Base-by-base conservation (phyloP, 2,888 invertebrate genomes). In the Eilema depressum region DNA sequence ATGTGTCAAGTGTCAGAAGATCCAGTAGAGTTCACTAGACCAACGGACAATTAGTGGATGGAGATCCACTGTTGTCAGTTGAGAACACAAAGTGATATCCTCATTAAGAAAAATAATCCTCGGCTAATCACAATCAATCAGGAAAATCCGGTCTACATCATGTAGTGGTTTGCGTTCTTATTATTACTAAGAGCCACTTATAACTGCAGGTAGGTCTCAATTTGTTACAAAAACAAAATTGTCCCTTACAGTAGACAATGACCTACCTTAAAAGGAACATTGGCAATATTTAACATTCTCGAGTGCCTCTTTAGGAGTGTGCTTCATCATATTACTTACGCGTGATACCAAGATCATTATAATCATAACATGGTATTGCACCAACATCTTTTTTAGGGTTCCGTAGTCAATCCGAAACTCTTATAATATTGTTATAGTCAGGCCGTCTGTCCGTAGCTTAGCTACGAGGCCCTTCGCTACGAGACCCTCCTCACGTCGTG, bases 271-370 rank as follows among this genome's bases (percentile, higher is more conserved):
- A 20, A 12, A 20, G 28, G 47, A 53, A 26, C 12, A 11, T 4
- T 30, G 60, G 28, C 41, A 28, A 60, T 61, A 30, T 61, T 66
- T 67, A 67, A n/a, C 23, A 67, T 67, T 67, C 66, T 41, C 28
- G 60, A 28, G 41, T n/a, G 20, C 33, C 56, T 30, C 14, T 30
- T 67, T 60, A 28, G 59, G 60, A 30, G 60, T 20, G 41, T 61
- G 57, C 57, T 47, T 28, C 47, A 67, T 61, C 66, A 47, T 61
- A 67, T 61, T 67, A 23, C 60, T 67, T 20, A 41, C 20, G n/a
- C 30, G 23, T 59, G 28, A 53, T 64, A 64, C 28, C n/a, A 12
- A 63, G 63, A 63, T 47, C 7, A n/a, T 47, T 63, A 26, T 53
- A 20, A 63, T 47, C 47, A 28, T 47, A 63, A 47, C n/a, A 26